Base-by-base conservation (phyloP, 2,888 invertebrate species). In the Pilophorus perplexus region DNA sequence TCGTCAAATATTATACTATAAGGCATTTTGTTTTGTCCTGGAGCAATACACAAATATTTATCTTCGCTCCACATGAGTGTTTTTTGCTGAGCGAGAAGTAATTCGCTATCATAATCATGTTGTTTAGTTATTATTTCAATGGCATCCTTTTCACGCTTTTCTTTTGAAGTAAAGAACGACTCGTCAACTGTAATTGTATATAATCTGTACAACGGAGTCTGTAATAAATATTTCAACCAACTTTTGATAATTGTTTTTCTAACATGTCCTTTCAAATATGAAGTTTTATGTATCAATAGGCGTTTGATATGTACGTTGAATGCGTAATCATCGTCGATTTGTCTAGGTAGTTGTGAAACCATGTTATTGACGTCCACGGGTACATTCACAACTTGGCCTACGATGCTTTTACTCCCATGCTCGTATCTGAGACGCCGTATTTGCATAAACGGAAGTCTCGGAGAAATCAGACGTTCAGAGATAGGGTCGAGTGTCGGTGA, bases 61-160 rank as follows among this genome's bases (percentile, higher is more conserved):
- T 54, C 54, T 37, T 54, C 54, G 54, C 37, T 54, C 54, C 54
- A 54, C 54, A 54, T 54, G 33, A 54, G 28, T 23, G 54, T 54
- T 33, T 54, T 28, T 23, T 54, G 54, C 16, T 54, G 28, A 28
- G 27, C 33, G 28, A 54, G 54, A 23, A 54, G 54, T n/a, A 37
- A 23, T 54, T 54, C 37, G 28, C 33, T 54, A n/a, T 52, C 27
- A 44, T 14, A 44, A 16, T 44, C 44, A 16, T 44, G 44, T 16
- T 44, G 44, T 44, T 48, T 48, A 12, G 3, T 48, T 48, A 48
- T 48, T 16, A 48, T 16, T 48, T 48, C 48, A 5, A 48, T 48
- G 16, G 48, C 48, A 16, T 48, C 48, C 48, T 48, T 48, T 12
- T 48, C 22, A 16, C 48, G 16, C 20, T 8, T 48, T 16, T 48